Base-by-base conservation (phyloP, 2,797 vertebrate genomes). In the Stomatorhinus walkeri region DNA sequence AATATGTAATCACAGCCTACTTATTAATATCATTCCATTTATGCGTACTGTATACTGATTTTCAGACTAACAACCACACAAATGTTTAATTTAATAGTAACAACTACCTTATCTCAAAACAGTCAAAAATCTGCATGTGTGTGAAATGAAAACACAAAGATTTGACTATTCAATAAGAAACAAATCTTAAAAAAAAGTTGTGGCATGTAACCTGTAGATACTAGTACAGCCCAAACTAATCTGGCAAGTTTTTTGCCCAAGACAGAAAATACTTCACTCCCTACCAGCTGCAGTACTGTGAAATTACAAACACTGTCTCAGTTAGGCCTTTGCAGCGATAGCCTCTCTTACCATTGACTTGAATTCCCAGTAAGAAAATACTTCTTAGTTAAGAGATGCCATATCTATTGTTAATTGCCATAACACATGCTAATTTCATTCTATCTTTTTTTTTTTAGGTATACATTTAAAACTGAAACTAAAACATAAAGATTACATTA, bases 331-430 rank as follows among this genome's bases (percentile, higher is more conserved):
- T 85, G 83, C 2, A 16, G 46, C 7, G 2, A 51, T 3, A 85
- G 32, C 16, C 52, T 87, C 32, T 59, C 16, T 87, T 16, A 59
- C 85, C 85, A 36, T 7, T 36, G 32, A 59, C 28, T 43, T 43
- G 52, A 56, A 52, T 22, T 87, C 85, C 85, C 52, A n/a, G 36
- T 56, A 87, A 87, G 85, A 87, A 87, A 59, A 40, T 7, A 19
- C 52, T 59, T 56, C 85, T 86, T 54, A 54, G 51, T 22, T n/a
- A 87, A 87, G 32, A 87, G 32, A 59, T 32, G 1, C 28, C 52
- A 28, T 36, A 59, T 54, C 19, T 56, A 40, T 59, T 16, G 28
- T 32, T 32, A 32, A 32, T 32, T 32, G 28, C 28, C 28, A 32
- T 32, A 32, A 32, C n/a, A 32, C 52, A 59, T 4, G 14, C n/a